Conservation (phyloP, 2,888 invertebrate genomes). For the Tubiluchus corallicola region DNA sequence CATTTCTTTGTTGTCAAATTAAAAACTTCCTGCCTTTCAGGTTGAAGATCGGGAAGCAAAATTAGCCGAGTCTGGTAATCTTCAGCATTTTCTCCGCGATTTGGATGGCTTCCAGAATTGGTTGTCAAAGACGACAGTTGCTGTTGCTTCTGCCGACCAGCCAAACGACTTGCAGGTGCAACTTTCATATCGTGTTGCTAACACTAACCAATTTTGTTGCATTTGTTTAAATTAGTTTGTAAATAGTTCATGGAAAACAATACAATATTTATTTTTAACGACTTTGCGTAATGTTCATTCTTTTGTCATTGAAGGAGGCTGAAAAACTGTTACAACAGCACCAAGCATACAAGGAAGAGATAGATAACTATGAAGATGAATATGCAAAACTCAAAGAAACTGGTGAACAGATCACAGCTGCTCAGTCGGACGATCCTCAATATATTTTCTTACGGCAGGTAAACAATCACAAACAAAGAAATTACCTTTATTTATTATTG, state of each 20-base stretch:
- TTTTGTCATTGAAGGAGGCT: slow-evolving; percentile 81
- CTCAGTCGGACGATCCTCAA: slow-evolving; percentile 84
- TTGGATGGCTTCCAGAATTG: slow-evolving; percentile 99
- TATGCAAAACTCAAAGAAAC: slow-evolving; percentile 99
- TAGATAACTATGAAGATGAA: slow-evolving; percentile 95
- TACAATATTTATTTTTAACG: too few species aligned
- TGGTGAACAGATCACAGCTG: slow-evolving; percentile 76
- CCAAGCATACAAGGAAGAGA: slow-evolving; percentile 95
- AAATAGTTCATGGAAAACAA: too few species aligned
- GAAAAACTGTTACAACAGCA: slow-evolving; percentile 92
- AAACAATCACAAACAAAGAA: too few species aligned
- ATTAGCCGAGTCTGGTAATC: slow-evolving; percentile 92
- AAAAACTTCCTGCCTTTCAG: too few species aligned
- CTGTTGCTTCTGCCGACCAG: slow-evolving; percentile 34
- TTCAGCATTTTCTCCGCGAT: slow-evolving; percentile 92
- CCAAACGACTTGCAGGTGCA: slow-evolving; percentile 19
- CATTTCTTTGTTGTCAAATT: too few species aligned
- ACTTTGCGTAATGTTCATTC: too few species aligned
- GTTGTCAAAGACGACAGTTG: slow-evolving; percentile 95
- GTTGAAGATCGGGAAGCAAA: slow-evolving; percentile 97
- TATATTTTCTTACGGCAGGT: slow-evolving; percentile 96
- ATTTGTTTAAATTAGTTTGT: too few species aligned
- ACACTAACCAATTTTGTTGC: too few species aligned
- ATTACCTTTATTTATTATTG: too few species aligned
- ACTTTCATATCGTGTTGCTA: too few species aligned